Evolutionary conservation across 2,113 vertebrate species (phyloP).

Genomic region (Chaetura pelagica): DNA sequence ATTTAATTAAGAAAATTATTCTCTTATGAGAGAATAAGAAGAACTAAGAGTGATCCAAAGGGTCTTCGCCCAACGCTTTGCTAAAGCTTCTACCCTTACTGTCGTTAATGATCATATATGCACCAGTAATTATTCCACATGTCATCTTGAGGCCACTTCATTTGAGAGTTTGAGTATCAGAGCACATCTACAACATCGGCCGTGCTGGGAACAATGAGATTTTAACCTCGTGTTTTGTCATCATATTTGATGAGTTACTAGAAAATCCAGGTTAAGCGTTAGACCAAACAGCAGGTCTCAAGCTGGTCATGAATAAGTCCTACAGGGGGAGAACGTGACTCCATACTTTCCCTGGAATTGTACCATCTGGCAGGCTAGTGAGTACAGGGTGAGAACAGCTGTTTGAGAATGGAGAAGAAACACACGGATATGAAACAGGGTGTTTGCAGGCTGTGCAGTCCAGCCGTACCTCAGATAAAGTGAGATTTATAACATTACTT

Average conservation of each 20-base stretch:
- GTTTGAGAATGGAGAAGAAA: conserved; percentile 6
- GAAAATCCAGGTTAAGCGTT: conserved; percentile 43
- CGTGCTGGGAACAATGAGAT: background rate
- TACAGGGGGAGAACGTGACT: background rate
- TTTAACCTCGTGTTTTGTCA: background rate
- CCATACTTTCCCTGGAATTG: background rate
- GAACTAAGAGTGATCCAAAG: background rate
- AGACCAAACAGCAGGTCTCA: conserved; percentile 38
- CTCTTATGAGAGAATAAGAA: background rate
- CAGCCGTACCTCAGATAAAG: background rate
- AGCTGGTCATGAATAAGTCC: background rate
- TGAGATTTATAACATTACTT: background rate
- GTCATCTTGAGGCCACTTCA: background rate
- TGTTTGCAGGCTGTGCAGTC: background rate
- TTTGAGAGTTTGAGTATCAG: background rate
- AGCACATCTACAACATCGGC: background rate
- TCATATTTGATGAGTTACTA: background rate
- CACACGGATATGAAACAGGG: background rate
- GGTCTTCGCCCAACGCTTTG: background rate
- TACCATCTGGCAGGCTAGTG: conserved; percentile 25
- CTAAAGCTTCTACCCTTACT: background rate
- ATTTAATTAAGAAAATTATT: conserved; percentile 15
- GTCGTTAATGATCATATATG: background rate
- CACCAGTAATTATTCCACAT: background rate
- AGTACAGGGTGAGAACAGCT: conserved; percentile 28